phyloP scores from a whole-genome alignment of 2,113 vertebrate species.

The Willisornis vidua region DNA sequence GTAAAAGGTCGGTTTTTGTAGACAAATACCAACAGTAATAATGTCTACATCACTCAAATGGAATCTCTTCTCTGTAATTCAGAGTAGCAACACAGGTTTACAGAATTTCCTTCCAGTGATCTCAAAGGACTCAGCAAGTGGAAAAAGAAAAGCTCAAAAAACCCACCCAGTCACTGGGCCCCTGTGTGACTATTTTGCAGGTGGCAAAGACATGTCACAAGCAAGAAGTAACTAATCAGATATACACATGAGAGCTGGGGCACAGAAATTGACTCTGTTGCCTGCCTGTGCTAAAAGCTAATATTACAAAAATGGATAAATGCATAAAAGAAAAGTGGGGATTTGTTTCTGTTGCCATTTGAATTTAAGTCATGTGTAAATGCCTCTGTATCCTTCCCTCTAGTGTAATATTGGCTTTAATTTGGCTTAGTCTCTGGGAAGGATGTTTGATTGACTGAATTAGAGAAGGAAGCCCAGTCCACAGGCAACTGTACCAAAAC shows the following conservation, averaged over 20 bases:
- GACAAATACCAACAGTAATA: slow-evolving; percentile 8
- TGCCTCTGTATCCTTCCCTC: background rate
- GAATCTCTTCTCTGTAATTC: slow-evolving; percentile 27
- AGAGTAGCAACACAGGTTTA: slow-evolving; percentile 11
- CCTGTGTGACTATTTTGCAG: slow-evolving; percentile 6
- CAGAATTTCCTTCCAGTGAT: slow-evolving; percentile 15
- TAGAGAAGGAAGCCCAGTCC: slow-evolving; percentile 4
- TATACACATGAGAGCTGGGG: background rate
- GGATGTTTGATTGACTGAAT: background rate
- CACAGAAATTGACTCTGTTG: background rate
- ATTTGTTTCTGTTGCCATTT: slow-evolving; percentile 11
- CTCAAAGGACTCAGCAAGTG: background rate
- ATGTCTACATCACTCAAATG: background rate
- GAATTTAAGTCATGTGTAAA: background rate
- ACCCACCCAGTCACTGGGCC: background rate
- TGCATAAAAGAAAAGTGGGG: background rate
- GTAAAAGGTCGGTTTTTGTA: background rate
- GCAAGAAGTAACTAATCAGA: slow-evolving; percentile 6
- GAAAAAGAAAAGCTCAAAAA: background rate
- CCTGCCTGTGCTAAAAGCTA: background rate
- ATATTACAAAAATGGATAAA: background rate
- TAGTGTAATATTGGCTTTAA: background rate
- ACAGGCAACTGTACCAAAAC: background rate
- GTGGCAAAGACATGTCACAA: slow-evolving; percentile 18
- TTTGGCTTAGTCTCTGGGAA: slow-evolving; percentile 7